phyloP scores from a whole-genome alignment of 2,888 invertebrate species.

The Phania funesta region DNA sequence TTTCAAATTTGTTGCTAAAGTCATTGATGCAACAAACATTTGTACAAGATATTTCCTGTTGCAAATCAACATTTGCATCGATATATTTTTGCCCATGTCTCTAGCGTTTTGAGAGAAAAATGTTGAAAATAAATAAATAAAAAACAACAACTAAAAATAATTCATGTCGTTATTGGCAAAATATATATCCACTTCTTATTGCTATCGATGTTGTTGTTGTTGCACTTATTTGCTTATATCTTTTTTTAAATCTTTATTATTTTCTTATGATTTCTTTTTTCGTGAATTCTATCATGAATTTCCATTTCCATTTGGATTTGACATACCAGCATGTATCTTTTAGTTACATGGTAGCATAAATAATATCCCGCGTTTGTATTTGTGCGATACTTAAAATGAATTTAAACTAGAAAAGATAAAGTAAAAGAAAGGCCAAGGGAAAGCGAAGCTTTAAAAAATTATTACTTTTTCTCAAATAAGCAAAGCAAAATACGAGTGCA shows the following conservation, averaged over 20 bases:
- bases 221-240: slow-evolving; percentile 6
- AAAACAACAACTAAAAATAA: slow-evolving; percentile 16
- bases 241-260: background rate
- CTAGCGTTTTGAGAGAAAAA: background rate
- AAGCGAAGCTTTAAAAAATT: background rate
- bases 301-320: slow-evolving; percentile 55
- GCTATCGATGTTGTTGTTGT: background rate
- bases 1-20: slow-evolving; percentile 24
- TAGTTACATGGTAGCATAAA: slow-evolving; percentile 8
- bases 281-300: slow-evolving; percentile 44
- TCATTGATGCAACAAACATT: slow-evolving; percentile 29
- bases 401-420: slow-evolving; percentile 39
- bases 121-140: background rate
- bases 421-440: slow-evolving; percentile 7
- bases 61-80: slow-evolving; percentile 48
- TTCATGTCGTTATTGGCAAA: slow-evolving; percentile 42
- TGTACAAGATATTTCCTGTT: slow-evolving; percentile 34
- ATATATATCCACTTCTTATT: background rate
- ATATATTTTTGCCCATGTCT: slow-evolving; percentile 1
- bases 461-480: slow-evolving; percentile 17
- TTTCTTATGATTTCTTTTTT: background rate
- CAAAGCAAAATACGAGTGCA: slow-evolving; percentile 17
- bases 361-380: slow-evolving; percentile 10
- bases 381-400: slow-evolving; percentile 54
- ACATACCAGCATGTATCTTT: slow-evolving; percentile 46